Base-by-base conservation (phyloP, 2,113 vertebrate genomes). In the Aphyosemion australe region DNA sequence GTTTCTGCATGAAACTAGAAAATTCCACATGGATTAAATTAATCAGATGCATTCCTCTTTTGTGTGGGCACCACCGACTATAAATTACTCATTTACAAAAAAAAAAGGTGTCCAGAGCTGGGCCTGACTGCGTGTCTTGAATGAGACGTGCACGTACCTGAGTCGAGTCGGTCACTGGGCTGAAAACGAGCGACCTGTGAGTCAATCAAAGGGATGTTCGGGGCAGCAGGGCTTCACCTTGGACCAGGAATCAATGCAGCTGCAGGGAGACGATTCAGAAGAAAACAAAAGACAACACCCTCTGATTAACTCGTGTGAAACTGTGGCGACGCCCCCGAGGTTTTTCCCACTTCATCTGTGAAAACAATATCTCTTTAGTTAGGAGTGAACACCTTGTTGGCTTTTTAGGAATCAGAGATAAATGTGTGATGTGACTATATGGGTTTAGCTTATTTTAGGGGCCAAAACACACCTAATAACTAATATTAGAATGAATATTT, bases 181-280 rank as follows among this genome's bases (percentile, higher is more conserved):
- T 57, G 76, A 66, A 72, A 37, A 61, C 41, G 46, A 49, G 74
- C 66, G 79, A 83, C 75, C 70, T 16, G 11, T 14, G 48, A 72
- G 65, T 94, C 92, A 94, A 83, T 94, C 89, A 31, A 93, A 93
- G 54, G 93, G 93, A 75, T 94, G 93, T 71, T 94, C 93, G 0
- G 93, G 93, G 74, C 93, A 94, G 84, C 92, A 94, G 59, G 92
- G 88, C 66, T 94, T 94, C 84, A 94, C 92, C 75, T 91, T 91
- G 79, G 88, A 89, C 93, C 93, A 94, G 62, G 90, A 91, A 67
- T 94, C 93, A 67, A 94, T 93, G 83, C 93, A 94, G 78, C 93
- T 94, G 34, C 59, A 71, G 21, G 58, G 31, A 86, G 14, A 45
- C 16, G 39, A 18, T 7, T 46, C 15, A 20, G 6, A 7, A 5